phyloP scores from a whole-genome alignment of 2,113 vertebrate species.

The Alouatta palliata region DNA sequence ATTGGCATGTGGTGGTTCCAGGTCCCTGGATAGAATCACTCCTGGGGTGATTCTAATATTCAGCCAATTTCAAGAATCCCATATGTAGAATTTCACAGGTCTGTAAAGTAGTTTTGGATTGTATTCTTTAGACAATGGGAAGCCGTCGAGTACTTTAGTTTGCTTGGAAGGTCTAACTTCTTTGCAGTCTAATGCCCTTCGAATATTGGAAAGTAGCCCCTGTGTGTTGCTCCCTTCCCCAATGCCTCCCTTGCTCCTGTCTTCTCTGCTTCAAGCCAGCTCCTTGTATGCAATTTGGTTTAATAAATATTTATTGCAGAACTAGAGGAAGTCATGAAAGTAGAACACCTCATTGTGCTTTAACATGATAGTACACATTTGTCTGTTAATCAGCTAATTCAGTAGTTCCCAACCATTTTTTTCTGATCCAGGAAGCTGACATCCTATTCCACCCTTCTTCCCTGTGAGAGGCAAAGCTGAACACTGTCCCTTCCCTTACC shows the following conservation, averaged over 20 bases:
- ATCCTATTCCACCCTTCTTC: neutral
- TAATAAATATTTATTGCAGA: neutral
- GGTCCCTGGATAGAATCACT: neutral
- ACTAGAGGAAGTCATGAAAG: neutral
- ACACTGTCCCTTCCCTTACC: no score
- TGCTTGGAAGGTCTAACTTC: neutral
- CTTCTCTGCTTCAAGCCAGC: neutral
- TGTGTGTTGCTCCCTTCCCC: neutral
- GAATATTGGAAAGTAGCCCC: neutral
- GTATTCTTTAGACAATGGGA: neutral
- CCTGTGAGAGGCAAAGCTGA: accelerated
- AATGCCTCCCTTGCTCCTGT: accelerated
- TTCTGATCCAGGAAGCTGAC: neutral
- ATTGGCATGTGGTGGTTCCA: accelerated
- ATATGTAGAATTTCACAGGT: neutral
- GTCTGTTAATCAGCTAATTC: neutral
- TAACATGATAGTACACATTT: accelerated
- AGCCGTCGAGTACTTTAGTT: neutral
- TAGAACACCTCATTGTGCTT: neutral
- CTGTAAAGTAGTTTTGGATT: neutral
- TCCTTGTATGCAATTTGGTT: neutral
- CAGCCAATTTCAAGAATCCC: neutral
- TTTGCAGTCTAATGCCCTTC: neutral
- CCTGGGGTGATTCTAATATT: neutral
- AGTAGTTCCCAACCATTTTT: neutral